A percentile compares a stretch with the other conserved stretches of the same genome.
These are phyloP conservation scores for Pseudorhombus dupliciocellatus DNA, from an alignment of 2,113 vertebrate genomes.

Conservation along the genomic window DNA sequence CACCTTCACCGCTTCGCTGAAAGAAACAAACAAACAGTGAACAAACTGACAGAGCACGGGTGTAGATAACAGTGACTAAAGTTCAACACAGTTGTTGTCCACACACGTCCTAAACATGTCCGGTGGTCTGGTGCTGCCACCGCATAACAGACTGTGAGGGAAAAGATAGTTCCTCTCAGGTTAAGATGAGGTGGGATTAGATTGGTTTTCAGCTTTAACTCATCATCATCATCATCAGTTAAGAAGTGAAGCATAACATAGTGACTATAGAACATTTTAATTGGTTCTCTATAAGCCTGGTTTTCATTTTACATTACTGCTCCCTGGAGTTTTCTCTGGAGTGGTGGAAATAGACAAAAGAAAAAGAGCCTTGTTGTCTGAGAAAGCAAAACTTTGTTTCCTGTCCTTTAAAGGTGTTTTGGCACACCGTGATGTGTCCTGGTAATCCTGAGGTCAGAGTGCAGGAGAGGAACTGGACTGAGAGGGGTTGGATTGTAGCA, in stretches of 20 bases:
- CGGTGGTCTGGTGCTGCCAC: not conserved
- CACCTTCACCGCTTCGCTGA: conserved; percentile 60
- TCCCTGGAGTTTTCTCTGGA: not conserved
- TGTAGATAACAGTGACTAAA: conserved; percentile 1
- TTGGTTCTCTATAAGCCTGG: not conserved
- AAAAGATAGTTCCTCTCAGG: too few relatives aligned
- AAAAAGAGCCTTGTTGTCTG: not conserved
- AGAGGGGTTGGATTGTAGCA: conserved; percentile 17
- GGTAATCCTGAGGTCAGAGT: not conserved
- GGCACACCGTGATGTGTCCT: not conserved
- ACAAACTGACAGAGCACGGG: not conserved
- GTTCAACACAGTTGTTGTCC: conserved; percentile 5
- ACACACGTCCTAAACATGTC: not conserved
- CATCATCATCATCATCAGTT: not conserved
- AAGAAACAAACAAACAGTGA: conserved; percentile 11
- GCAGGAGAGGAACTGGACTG: not conserved
- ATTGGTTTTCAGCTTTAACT: not conserved
- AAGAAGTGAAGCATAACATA: not conserved
- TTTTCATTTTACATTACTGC: too few relatives aligned
- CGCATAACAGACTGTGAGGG: not conserved
- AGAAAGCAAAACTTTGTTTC: not conserved
- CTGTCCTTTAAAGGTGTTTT: not conserved
- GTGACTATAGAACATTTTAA: not conserved
- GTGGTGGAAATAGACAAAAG: not conserved
- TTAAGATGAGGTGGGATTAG: too few relatives aligned